Evolutionary conservation across 2,113 vertebrate species (phyloP), one percentile per base, ranked within the genome.

Genomic region (Willisornis vidua): DNA sequence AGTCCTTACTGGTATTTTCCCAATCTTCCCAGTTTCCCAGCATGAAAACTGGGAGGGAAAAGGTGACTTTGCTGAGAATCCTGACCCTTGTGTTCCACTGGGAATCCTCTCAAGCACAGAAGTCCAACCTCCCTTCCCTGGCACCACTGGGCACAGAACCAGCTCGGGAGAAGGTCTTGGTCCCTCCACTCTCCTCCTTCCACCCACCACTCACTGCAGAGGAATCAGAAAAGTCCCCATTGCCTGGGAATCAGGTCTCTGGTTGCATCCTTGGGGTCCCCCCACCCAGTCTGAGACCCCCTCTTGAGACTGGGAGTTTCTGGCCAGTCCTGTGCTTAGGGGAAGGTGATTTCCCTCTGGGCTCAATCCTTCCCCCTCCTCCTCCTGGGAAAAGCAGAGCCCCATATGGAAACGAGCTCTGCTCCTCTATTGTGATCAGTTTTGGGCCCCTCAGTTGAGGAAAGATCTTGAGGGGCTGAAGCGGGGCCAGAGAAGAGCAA

Each of bases 271-370:
- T 55, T 3, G 0, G 8, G 39, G 16, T 13, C 10, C 24, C 35
- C 12, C 7, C 8, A 4, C 41, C 12, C 63, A 23, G 7, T 5
- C 29, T 88, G 41, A 49, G 28, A 37, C 13, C 23, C 39, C 11
- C 4, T 83, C 12, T 55, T 59, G 6, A 35, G 9, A 83, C 3
- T 2, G 2, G 48, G 23, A 43, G 19, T 19, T 66, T 66, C 23
- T 77, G 58, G 35, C 33, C 66, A 33, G n/a, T 29, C 29, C 26
- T 45, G 12, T 28, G 31, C 2, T 0, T 0, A 70, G 11, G 25
- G 13, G 8, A 86, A 7, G 26, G 20, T 52, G 49, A 82, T 37
- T 52, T 4, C 48, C 51, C 37, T 68, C 59, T 80, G 0, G 0
- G 1, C 28, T 65, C 14, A 3, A 18, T 72, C 70, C 49, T 35